A percentile compares a stretch with the other conserved stretches of the same genome.
phyloP scores from a whole-genome alignment of 2,113 vertebrate species.

The Hippocampus zosterae region DNA sequence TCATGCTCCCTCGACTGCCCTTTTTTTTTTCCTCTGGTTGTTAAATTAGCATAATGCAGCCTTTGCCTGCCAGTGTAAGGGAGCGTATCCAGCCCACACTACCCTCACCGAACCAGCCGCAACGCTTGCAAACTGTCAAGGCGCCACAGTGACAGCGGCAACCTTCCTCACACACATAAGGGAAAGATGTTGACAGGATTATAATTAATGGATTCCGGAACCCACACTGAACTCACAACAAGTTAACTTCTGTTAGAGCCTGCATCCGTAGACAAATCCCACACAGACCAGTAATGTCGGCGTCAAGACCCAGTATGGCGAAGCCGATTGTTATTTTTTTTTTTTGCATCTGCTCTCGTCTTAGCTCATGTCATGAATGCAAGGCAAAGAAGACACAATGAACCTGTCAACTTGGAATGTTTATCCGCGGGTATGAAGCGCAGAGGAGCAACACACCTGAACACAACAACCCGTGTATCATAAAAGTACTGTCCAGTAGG shows the following conservation, averaged over 20 bases:
- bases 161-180: conserved; percentile 31
- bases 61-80: conserved; percentile 56
- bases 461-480: neutral
- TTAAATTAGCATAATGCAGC: conserved; percentile 63
- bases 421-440: conserved; percentile 32
- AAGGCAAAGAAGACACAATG: conserved; percentile 20
- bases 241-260: conserved; percentile 45
- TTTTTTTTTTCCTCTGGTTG: conserved; percentile 41
- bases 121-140: conserved; percentile 30
- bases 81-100: conserved; percentile 58
- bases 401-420: conserved; percentile 32
- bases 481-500: neutral
- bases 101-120: conserved; percentile 33
- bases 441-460: neutral
- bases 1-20: neutral
- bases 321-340: conserved; percentile 32
- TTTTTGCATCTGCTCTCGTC: conserved; percentile 25
- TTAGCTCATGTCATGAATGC: conserved; percentile 20
- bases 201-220: conserved; percentile 51
- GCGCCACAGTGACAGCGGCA: conserved; percentile 8
- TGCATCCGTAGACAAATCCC: conserved; percentile 40
- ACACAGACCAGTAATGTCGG: conserved; percentile 29
- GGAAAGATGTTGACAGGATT: conserved; percentile 46
- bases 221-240: conserved; percentile 36
- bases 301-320: conserved; percentile 16